Conservation (phyloP, 2,113 vertebrate species). For the Aptenodytes forsteri region DNA sequence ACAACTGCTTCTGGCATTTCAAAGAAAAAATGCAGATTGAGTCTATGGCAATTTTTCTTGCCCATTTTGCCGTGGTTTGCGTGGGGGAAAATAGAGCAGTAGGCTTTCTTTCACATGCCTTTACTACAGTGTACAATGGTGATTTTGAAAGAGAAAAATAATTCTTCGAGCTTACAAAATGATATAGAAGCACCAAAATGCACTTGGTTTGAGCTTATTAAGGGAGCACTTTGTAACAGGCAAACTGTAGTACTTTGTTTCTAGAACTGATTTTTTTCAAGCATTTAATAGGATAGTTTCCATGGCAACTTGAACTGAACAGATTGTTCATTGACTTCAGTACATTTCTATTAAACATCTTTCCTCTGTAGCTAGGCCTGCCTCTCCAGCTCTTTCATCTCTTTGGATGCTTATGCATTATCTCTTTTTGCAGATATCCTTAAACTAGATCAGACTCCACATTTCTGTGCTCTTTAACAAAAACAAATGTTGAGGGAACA, state of each 20-base stretch:
- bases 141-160: neutral
- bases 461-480: neutral
- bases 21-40: neutral
- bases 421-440: neutral
- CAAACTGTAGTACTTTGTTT: constrained; percentile 62
- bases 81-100: neutral
- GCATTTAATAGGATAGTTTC: constrained; percentile 71
- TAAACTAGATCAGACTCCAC: neutral
- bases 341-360: constrained; percentile 64
- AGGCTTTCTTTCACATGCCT: neutral
- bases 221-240: constrained; percentile 26
- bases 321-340: constrained; percentile 68
- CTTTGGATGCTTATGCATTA: neutral
- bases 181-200: neutral
- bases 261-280: constrained; percentile 8
- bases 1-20: neutral
- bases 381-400: constrained; percentile 7
- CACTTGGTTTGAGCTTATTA: constrained; percentile 3
- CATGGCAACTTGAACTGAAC: constrained; percentile 69
- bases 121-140: neutral
- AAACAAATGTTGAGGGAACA: neutral
- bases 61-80: neutral
- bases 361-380: constrained; percentile 42
- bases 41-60: neutral
- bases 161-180: neutral